These are phyloP conservation scores for Apodemus sylvaticus DNA, from an alignment of 2,113 vertebrate species.

Conservation along the genomic window DNA sequence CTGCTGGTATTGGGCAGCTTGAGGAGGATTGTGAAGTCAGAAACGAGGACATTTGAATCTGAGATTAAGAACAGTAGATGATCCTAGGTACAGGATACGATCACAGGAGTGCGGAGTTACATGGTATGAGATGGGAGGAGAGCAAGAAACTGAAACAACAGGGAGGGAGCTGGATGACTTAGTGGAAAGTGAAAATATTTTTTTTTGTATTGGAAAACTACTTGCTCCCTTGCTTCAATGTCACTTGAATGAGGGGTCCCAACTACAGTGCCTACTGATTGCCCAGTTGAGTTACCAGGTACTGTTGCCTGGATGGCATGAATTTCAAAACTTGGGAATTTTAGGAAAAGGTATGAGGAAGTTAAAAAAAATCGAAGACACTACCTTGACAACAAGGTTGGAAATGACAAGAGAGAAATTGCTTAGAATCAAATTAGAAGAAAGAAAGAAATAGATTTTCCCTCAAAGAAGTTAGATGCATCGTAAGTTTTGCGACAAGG, in stretches of 20 bases:
- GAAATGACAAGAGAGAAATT: background rate
- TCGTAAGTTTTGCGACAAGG: background rate
- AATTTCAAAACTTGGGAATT: background rate
- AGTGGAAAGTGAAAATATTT: background rate
- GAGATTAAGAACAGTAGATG: background rate
- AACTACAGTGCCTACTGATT: background rate
- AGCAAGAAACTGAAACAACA: background rate
- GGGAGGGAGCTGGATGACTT: background rate
- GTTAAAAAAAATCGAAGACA: background rate
- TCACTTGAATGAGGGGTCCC: background rate
- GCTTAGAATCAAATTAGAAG: background rate
- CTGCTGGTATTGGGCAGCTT: background rate
- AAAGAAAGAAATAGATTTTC: background rate
- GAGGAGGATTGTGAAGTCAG: background rate
- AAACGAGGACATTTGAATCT: background rate
- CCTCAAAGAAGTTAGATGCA: background rate
- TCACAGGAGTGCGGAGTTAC: background rate
- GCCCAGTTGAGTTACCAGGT: background rate
- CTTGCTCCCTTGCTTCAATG: background rate
- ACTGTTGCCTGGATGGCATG: background rate
- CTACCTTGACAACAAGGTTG: background rate
- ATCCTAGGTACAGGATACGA: background rate
- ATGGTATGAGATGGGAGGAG: background rate
- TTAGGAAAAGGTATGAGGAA: background rate
- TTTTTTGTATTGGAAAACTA: background rate